Base-by-base conservation (phyloP, 2,797 vertebrate species). In the Pipistrellus nathusii region DNA sequence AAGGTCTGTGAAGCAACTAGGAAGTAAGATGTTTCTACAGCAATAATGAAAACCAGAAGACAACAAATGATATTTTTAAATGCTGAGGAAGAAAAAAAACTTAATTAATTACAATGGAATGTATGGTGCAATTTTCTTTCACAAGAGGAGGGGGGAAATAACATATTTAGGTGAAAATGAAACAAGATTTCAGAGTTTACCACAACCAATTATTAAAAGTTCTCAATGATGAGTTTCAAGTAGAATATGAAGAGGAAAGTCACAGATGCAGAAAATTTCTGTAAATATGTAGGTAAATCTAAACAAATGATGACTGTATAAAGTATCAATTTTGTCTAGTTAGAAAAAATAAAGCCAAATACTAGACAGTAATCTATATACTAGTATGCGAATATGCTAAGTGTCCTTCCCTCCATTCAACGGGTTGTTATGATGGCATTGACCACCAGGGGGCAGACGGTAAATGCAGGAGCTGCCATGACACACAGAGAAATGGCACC, bases 11-110 rank as follows among this genome's bases (percentile, higher is more conserved):
- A 94, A 84, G 3, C 59, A 92, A 5, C 30, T 75, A 87, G 85
- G 84, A 88, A 69, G 41, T 71, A 69, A 88, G 55, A 57, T 20
- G n/a, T 84, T 86, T 88, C 77, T 72, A 76, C 20, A 85, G 89
- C 12, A 78, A 35, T 73, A 69, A 94, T 84, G 55, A 75, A 95
- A 80, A 71, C 3, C 30, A 76, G 44, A 88, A 81, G 53, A 84
- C 32, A 90, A 75, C 76, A 35, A 80, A 55, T 90, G 76, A 38
- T 44, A 85, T 59, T 85, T 85, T 93, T 80, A 95, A 78, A 41
- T 57, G 11, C 27, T 44, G 13, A 90, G 44, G 25, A 68, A 59
- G 73, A 44, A 88, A 89, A 92, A 57, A 53, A 75, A 48, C 38
- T 55, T 44, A 10, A 44, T 73, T 85, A 20, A 21, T 38, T 90